phyloP scores from a whole-genome alignment of 2,888 invertebrate species.

The Eupithecia centaureata region DNA sequence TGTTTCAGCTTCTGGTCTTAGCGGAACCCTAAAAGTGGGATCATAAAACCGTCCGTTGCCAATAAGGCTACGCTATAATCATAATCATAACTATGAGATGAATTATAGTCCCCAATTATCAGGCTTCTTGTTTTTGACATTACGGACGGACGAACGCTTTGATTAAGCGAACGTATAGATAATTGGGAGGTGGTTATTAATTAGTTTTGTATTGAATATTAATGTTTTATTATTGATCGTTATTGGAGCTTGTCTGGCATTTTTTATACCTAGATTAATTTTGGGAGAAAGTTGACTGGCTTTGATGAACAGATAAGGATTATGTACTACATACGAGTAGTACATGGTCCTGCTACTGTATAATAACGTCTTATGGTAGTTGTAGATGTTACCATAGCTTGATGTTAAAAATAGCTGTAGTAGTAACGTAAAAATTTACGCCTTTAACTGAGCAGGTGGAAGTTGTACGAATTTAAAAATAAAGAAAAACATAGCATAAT shows the following conservation, averaged over 20 bases:
- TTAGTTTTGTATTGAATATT: slow-evolving; percentile 59
- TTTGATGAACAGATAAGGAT: neutral
- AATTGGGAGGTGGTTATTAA: slow-evolving; percentile 73
- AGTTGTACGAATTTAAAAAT: too few species aligned
- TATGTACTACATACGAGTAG: neutral
- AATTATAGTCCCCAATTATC: slow-evolving; percentile 71
- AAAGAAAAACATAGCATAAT: too few species aligned
- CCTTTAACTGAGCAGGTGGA: too few species aligned
- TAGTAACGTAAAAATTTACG: too few species aligned
- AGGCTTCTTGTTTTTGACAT: slow-evolving; percentile 62
- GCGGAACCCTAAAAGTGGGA: slow-evolving; percentile 29
- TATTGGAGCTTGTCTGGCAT: slow-evolving; percentile 47
- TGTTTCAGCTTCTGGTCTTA: neutral
- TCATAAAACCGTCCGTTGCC: slow-evolving; percentile 37
- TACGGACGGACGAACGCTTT: slow-evolving; percentile 51
- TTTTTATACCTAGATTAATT: slow-evolving; percentile 39
- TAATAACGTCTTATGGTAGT: neutral
- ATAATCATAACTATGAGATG: slow-evolving; percentile 59
- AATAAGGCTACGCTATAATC: slow-evolving; percentile 43
- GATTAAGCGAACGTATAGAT: slow-evolving; percentile 67
- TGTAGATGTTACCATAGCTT: too few species aligned
- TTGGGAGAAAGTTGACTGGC: slow-evolving; percentile 15
- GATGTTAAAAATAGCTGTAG: neutral
- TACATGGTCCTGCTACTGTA: neutral
- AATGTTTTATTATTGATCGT: slow-evolving; percentile 45